Evolutionary conservation across 53 echinoderm and acorn worm species (phyloP).

Genomic region (Mesocentrotus franciscanus): DNA sequence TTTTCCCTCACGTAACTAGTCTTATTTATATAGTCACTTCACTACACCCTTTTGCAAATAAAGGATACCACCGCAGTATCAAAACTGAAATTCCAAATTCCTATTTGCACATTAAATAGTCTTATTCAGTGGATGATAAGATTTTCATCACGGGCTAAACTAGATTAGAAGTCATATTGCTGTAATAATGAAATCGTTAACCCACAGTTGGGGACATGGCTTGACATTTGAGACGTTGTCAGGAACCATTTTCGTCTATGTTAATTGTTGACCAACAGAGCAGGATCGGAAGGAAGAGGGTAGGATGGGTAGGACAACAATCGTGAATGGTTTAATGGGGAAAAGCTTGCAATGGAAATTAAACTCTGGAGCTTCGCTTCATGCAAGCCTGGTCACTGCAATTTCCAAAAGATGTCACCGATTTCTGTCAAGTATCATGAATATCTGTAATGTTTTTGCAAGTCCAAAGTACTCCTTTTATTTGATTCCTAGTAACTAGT

Average conservation of each 20-base stretch:
- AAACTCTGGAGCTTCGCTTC: not conserved
- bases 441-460: no score
- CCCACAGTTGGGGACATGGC: constrained; percentile 16
- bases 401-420: no score
- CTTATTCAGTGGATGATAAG: not conserved
- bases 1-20: not conserved
- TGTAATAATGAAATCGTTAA: not conserved
- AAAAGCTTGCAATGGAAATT: not conserved
- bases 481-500: no score
- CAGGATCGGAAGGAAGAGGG: not conserved
- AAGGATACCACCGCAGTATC: not conserved
- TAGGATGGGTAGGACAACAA: not conserved
- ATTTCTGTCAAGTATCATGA: no score
- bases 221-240: constrained; percentile 47
- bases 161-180: not conserved
- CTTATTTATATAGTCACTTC: not conserved
- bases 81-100: not conserved
- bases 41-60: not conserved
- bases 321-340: not conserved
- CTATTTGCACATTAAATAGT: not conserved
- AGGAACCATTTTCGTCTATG: constrained; percentile 30
- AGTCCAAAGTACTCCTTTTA: no score
- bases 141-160: not conserved
- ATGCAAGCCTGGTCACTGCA: no score
- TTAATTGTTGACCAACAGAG: constrained; percentile 53